Conservation (phyloP, 92 coral and sea anemone species). For the Pocillopora meandrina region DNA sequence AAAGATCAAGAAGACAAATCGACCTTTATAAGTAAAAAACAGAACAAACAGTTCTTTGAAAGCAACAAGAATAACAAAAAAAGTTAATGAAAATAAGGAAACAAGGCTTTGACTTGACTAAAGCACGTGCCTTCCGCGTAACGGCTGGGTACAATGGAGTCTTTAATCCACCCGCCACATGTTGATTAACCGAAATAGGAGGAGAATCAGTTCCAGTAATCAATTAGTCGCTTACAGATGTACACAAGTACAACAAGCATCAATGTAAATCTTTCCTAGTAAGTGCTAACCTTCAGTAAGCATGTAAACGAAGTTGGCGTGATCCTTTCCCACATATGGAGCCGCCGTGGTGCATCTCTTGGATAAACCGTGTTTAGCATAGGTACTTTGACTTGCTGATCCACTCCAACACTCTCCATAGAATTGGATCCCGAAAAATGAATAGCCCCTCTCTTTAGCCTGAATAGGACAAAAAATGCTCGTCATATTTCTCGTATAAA, state of each 20-base stretch:
- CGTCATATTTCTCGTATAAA: not conserved
- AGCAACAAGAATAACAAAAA: no score
- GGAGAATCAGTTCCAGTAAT: not conserved
- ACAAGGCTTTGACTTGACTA: no score
- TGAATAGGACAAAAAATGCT: not conserved
- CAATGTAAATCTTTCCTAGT: not conserved
- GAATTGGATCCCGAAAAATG: slow-evolving; percentile 63
- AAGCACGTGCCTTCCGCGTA: no score
- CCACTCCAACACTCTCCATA: slow-evolving; percentile 80
- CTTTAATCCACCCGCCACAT: no score
- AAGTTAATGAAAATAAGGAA: no score
- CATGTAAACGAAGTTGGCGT: slow-evolving; percentile 15
- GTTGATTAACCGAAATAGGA: not conserved
- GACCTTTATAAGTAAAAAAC: no score
- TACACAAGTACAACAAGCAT: not conserved
- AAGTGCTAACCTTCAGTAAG: not conserved
- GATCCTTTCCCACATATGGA: not conserved
- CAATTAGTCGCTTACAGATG: no score
- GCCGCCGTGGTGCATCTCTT: not conserved
- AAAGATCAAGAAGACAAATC: no score
- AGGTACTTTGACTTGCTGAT: slow-evolving; percentile 11
- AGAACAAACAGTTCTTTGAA: no score
- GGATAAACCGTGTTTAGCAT: slow-evolving; percentile 46
- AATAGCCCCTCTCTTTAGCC: slow-evolving; percentile 32
- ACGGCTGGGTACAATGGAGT: no score